Evolutionary conservation across 2,888 invertebrate species (phyloP).

Genomic region (Ophonus ardosiacus): DNA sequence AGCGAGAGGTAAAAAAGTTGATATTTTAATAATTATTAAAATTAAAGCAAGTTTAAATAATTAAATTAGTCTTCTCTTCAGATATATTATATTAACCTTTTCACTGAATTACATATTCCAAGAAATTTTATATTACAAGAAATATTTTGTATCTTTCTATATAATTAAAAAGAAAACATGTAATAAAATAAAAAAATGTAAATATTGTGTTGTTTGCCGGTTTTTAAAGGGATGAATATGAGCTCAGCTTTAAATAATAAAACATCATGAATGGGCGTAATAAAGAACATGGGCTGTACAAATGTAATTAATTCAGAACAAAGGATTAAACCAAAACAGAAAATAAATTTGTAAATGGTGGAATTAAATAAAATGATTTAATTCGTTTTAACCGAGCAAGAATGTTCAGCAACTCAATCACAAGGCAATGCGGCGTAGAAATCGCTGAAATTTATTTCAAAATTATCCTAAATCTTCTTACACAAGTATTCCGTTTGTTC

Average conservation of each 20-base stretch:
- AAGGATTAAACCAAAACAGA: background rate
- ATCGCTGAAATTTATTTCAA: slow-evolving; percentile 52
- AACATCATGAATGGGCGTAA: background rate
- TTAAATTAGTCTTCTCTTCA: too few species aligned
- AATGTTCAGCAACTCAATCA: slow-evolving; percentile 26
- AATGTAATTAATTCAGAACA: background rate
- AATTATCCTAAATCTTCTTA: slow-evolving; percentile 51
- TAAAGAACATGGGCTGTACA: background rate
- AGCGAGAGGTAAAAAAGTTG: too few species aligned
- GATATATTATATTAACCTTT: too few species aligned
- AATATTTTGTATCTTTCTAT: background rate
- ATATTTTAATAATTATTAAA: too few species aligned
- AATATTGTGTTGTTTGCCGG: background rate
- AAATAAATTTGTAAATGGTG: slow-evolving; percentile 9
- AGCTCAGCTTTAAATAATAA: background rate
- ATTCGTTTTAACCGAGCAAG: slow-evolving; percentile 3
- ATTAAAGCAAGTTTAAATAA: too few species aligned
- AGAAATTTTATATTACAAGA: too few species aligned
- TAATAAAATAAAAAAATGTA: background rate
- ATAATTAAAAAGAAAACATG: background rate
- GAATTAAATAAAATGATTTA: slow-evolving; percentile 17
- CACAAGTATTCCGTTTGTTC: slow-evolving; percentile 40
- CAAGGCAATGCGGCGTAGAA: slow-evolving; percentile 41
- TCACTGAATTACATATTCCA: too few species aligned
- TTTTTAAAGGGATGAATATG: background rate